Conservation (phyloP, 2,113 vertebrate species). For the Carassius gibelio region DNA sequence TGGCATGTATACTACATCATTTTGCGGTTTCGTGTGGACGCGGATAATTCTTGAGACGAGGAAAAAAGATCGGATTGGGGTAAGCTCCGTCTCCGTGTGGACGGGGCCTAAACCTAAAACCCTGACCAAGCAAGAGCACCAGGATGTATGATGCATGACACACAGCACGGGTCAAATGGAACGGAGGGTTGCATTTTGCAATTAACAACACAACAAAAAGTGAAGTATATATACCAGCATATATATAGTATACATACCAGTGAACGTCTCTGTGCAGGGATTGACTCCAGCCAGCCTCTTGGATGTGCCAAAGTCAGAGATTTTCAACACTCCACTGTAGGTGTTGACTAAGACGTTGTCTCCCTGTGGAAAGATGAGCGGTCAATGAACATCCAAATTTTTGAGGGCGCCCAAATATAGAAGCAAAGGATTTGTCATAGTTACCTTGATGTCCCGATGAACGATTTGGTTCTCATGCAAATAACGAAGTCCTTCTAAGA, state of each 20-base stretch:
- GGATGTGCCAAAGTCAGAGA: constrained; percentile 99
- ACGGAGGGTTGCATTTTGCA: not conserved
- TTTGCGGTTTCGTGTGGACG: too few relatives aligned
- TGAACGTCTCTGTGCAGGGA: constrained; percentile 97
- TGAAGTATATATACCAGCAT: too few relatives aligned
- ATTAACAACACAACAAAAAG: not conserved
- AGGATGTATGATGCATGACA: constrained; percentile 20
- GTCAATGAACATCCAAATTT: not conserved
- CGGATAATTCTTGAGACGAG: too few relatives aligned
- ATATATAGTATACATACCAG: too few relatives aligned
- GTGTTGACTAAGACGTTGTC: constrained; percentile 99
- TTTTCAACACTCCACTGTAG: constrained; percentile 97
- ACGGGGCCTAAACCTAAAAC: not conserved
- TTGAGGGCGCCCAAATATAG: not conserved
- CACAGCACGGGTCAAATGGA: not conserved
- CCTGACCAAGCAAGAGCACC: constrained; percentile 1
- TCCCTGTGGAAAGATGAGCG: constrained; percentile 76
- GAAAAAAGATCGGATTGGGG: too few relatives aligned
- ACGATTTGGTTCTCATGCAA: constrained; percentile 99
- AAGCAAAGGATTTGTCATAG: not conserved
- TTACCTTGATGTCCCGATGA: constrained; percentile 97
- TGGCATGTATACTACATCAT: too few relatives aligned
- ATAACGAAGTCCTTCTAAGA: constrained; percentile 96
- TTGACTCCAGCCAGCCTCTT: constrained; percentile 97
- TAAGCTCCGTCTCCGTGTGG: too few relatives aligned